These are phyloP conservation scores for Chymomyza caudatula DNA, from an alignment of 2,888 invertebrate species.

Conservation along the genomic window DNA sequence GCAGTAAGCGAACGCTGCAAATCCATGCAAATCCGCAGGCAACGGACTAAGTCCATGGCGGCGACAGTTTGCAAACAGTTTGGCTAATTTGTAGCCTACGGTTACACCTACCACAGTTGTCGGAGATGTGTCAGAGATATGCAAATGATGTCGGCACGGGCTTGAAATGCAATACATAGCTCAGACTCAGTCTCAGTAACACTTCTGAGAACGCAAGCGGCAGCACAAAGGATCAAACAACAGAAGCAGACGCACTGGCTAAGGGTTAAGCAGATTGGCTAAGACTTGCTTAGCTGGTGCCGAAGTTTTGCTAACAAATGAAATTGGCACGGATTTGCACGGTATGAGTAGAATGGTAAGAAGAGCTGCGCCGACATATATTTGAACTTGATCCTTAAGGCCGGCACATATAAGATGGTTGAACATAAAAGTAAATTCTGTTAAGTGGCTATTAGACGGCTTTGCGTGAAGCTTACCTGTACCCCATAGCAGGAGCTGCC, in stretches of 20 bases:
- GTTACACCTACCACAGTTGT: conserved; percentile 29
- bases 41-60: conserved; percentile 9
- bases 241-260: conserved; percentile 12
- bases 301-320: conserved; percentile 51
- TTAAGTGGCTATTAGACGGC: conserved; percentile 65
- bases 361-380: conserved; percentile 15
- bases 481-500: not conserved
- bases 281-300: conserved; percentile 15
- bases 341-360: conserved; percentile 2
- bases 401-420: not conserved
- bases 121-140: not conserved
- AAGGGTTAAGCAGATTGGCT: conserved; percentile 63
- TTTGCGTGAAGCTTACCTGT: conserved; percentile 41
- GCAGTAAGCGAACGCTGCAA: conserved; percentile 1
- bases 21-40: not conserved
- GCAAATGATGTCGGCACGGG: not conserved
- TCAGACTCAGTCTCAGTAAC: not conserved
- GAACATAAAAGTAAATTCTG: conserved; percentile 59
- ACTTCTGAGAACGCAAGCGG: not conserved
- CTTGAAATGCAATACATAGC: not conserved
- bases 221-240: not conserved
- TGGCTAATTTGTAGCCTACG: conserved; percentile 52
- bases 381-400: conserved; percentile 38
- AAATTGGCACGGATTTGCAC: conserved; percentile 54
- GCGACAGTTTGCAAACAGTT: conserved; percentile 61